Base-by-base conservation (phyloP, 2,113 vertebrate species). In the Malaclemys terrapin region DNA sequence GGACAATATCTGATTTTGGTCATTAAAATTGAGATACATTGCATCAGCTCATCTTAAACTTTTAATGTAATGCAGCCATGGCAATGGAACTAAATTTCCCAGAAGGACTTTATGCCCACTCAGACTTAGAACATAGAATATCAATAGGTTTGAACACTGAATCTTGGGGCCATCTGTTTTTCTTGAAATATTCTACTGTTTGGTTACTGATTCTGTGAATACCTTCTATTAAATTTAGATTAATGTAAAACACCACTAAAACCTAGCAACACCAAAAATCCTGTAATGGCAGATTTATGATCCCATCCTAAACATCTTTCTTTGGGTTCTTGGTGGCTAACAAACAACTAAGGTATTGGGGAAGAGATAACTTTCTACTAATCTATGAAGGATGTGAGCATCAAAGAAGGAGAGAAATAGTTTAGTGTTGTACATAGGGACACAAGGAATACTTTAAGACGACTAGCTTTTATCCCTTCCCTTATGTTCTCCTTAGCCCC, bases 241-340 rank as follows among this genome's bases (percentile, higher is more conserved):
- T 86, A 38, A 57, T 80, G 19, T 80, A 65, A 86, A 89, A 50
- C 35, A 87, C 35, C 0, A 69, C 35, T 27, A 59, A 69, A 8
- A 69, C 17, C 65, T 69, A 38, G 4, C 65, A 38, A n/a, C 62
- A 38, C 65, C 65, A 69, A 20, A 19, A 8, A 69, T 38, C 2
- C 22, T 84, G 50, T 27, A 76, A 75, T 16, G 79, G 89, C 89
- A 4, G 2, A 13, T 76, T 27, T 29, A 24, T 5, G 16, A 92
- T 59, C 11, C 52, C 8, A 88, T 92, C 42, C 2, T 0, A 22
- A 47, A 38, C 35, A 85, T 27, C 29, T 42, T 54, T 82, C 45
- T 59, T 80, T 0, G 0, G 19, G 79, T 10, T 6, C 42, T 80
- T 45, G 22, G 45, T 16, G 35, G 9, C 2, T 31, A 90, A 53